These are phyloP conservation scores for Galbula dea DNA, from an alignment of 2,113 vertebrate genomes.

Conservation along the genomic window DNA sequence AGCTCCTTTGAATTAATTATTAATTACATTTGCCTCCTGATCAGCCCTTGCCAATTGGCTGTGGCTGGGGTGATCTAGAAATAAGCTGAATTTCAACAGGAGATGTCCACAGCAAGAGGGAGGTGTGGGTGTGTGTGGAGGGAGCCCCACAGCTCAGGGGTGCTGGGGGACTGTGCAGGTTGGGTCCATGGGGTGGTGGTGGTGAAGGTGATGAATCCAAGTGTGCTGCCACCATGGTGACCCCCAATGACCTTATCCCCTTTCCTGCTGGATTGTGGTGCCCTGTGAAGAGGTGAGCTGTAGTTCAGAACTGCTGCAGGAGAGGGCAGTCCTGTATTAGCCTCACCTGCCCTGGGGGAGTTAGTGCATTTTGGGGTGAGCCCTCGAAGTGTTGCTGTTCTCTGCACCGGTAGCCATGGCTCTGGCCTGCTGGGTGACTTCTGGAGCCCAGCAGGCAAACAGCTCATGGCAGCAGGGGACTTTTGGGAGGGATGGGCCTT, in stretches of 20 bases:
- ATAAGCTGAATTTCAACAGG: not conserved
- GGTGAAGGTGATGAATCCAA: fast-evolving
- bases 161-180: no score
- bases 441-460: not conserved
- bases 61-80: not conserved
- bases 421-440: fast-evolving
- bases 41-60: not conserved
- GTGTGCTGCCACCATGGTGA: fast-evolving
- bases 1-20: not conserved
- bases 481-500: not conserved
- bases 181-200: not conserved
- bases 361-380: not conserved
- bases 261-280: fast-evolving
- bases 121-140: no score
- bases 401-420: fast-evolving
- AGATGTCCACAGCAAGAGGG: no score
- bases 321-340: conserved; percentile 25
- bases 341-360: not conserved
- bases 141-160: no score
- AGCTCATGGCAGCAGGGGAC: fast-evolving
- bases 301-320: conserved; percentile 16
- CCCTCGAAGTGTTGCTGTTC: not conserved
- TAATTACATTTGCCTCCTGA: not conserved
- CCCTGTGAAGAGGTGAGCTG: not conserved
- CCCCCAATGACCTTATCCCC: not conserved